Evolutionary conservation across 2,888 invertebrate genomes (phyloP), one percentile per base, ranked within the genome.

Genomic region (Orchestes rusci): DNA sequence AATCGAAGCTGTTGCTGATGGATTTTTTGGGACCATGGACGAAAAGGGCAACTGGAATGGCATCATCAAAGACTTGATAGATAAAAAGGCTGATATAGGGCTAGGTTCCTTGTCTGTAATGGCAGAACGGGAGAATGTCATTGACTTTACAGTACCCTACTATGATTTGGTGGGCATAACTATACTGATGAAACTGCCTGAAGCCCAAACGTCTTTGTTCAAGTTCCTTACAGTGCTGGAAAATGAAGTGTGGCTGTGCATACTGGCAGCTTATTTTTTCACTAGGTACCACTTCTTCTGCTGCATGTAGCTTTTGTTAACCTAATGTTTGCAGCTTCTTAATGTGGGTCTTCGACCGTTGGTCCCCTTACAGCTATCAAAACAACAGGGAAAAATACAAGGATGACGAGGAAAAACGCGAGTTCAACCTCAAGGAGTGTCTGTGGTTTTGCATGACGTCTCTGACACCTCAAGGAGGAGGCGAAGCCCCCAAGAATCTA

Each of bases 401-500:
- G 62, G 85, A 92, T 44, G 92, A 93, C 56, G 90, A 91, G 55
- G 94, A 94, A 61, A 94, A 94, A 62, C 73, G 96, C 3, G 90
- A 93, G 63, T 97, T 97, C 62, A 91, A 86, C 32, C 69, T 97
- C 23, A 95, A 94, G 65, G 97, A 97, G 68, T 95, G 95, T 61
- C 75, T 97, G 0, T 97, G 96, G 96, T 97, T 97, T 67, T 96
- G 96, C 62, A 94, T 97, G 93, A 96, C 96, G 29, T 96, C 95
- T 23, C 70, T 97, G 13, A 97, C 96, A 0, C 97, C 97, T 0
- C 80, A 87, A 68, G 93, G 94, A 0, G 94, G 94, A 0, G 94
- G 94, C 1, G 94, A 95, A 67, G 94, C 94, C 0, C 95, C 95
- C 0, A 93, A 94, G 67, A 96, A 96, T 67, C 73, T 97, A 1